Evolutionary conservation across 2,113 vertebrate species (phyloP).

Genomic region (Cervus canadensis): DNA sequence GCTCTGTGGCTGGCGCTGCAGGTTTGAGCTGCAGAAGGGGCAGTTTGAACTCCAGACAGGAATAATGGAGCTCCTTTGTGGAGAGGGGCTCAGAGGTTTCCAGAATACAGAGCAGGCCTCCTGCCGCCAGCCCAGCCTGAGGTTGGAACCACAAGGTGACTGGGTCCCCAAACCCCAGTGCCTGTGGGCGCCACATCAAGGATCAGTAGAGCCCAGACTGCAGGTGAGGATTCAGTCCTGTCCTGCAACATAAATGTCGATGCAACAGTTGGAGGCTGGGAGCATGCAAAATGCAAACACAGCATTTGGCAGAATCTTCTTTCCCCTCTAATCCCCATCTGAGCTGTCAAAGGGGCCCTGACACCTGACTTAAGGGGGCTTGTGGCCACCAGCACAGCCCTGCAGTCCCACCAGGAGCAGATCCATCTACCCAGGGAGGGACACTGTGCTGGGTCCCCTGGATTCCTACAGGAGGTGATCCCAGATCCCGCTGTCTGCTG

Average conservation of each 20-base stretch:
- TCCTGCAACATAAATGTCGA: neutral
- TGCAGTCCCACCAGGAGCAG: neutral
- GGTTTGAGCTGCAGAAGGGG: neutral
- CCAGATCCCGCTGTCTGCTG: neutral
- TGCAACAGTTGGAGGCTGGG: neutral
- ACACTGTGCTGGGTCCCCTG: neutral
- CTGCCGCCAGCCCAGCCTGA: no score
- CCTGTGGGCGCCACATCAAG: neutral
- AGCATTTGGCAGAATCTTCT: neutral
- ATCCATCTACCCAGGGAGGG: neutral
- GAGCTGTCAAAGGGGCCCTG: no score
- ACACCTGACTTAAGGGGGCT: neutral
- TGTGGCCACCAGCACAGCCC: rapidly evolving
- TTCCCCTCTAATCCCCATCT: no score
- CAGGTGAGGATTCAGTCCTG: neutral
- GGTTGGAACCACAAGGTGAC: no score
- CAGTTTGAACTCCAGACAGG: no score
- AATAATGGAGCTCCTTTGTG: rapidly evolving
- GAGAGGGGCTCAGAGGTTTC: neutral
- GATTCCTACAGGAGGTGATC: neutral
- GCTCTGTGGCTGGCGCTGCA: neutral
- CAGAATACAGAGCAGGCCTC: neutral
- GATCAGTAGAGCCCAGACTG: neutral
- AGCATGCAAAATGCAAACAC: no score
- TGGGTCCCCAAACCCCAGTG: neutral